Evolutionary conservation across 1,140 invertebrate species (phyloP), one percentile per base, ranked within the genome.

Genomic region (Trichonephila clavipes): DNA sequence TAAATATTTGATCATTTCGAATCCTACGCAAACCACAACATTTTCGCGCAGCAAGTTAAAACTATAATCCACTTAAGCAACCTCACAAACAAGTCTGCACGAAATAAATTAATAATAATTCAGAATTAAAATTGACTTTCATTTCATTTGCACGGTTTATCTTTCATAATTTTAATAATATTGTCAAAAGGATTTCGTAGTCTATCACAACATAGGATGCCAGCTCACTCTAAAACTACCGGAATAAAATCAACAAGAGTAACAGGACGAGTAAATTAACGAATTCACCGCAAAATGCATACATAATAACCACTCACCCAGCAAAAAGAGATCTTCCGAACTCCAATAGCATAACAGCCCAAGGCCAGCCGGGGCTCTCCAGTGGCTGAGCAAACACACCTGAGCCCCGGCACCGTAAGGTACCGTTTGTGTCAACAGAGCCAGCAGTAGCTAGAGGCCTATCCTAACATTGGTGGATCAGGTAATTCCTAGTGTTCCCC

Each of bases 391-490:
- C 81, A 91, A 91, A 91, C 82, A 91, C 90, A 91, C 90, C 90
- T 91, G 90, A 91, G 77, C 72, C 90, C 82, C 34, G 51, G 69
- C 81, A 59, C 81, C 6, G 83, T 85, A 61, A 91, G 90, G 77
- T 91, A 64, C 81, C 34, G 90, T 44, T 24, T 82, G 24, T 83
- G 90, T 91, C 90, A 91, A 91, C 81, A 91, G 19, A 91, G 19
- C 19, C 34, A 62, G 61, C 59, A 61, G 83, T 85, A 44, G 90
- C 90, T 91, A 28, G 77, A 66, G 90, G 90, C 77, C 77, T 85
- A 85, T 83, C 90, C 81, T 19, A 91, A 91, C 90, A 91, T 91
- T 83, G 81, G 81, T 24, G 90, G 61, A 91, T 91, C 90, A 91
- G 90, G 90, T 91, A 91, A 91, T 91, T 83, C 90, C 59, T 91